Percentiles rank a stretch among this genome's conserved stretches.
phyloP scores from a whole-genome alignment of 2,113 vertebrate species.

The Paramisgurnus dabryanus region DNA sequence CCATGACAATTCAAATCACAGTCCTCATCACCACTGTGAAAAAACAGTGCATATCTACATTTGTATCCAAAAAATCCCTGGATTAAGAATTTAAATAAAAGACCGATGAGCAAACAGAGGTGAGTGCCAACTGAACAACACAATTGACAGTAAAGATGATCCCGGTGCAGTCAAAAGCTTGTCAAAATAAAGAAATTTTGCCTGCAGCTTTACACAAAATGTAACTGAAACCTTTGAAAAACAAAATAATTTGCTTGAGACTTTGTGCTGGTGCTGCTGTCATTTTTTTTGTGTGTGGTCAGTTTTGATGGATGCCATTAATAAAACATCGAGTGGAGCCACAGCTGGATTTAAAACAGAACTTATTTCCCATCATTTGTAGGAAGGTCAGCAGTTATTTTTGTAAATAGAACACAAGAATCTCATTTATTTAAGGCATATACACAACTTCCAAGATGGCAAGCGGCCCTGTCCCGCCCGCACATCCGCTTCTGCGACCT shows the following conservation, averaged over 20 bases:
- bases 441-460: too few relatives aligned
- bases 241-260: not conserved
- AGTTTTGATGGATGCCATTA: not conserved
- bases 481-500: too few relatives aligned
- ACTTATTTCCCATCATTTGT: constrained; percentile 17
- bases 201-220: not conserved
- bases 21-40: not conserved
- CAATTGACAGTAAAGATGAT: not conserved
- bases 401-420: not conserved
- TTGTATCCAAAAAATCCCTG: not conserved
- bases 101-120: not conserved
- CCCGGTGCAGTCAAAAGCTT: not conserved
- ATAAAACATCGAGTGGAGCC: not conserved
- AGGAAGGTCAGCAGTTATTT: constrained; percentile 18
- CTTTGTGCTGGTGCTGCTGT: not conserved
- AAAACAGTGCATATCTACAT: not conserved
- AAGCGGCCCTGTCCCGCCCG: too few relatives aligned
- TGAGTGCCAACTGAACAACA: not conserved
- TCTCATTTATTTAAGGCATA: not conserved
- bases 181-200: constrained; percentile 3
- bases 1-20: not conserved
- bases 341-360: constrained; percentile 39
- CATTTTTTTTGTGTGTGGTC: not conserved
- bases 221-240: not conserved
- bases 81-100: not conserved